Conservation (phyloP, 2,888 invertebrate genomes). For the Zhuqinia jingwanae region DNA sequence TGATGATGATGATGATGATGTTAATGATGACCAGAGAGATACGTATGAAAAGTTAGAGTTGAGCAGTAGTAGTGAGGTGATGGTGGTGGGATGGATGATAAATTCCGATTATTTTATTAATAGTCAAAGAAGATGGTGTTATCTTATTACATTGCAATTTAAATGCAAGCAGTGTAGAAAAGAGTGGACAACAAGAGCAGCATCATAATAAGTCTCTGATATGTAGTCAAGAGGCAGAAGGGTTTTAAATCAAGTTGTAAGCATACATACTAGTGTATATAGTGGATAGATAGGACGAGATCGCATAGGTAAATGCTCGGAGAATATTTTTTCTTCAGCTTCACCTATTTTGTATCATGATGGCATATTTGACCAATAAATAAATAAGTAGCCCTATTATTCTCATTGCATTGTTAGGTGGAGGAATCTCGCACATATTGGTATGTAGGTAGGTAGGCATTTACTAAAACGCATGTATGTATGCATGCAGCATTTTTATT, state of each 20-base stretch:
- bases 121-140: neutral
- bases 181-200: constrained; percentile 31
- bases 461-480: neutral
- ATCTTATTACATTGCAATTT: constrained; percentile 33
- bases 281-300: too few relatives aligned
- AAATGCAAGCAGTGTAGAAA: constrained; percentile 41
- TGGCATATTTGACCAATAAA: constrained; percentile 22
- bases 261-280: too few relatives aligned
- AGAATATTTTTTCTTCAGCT: too few relatives aligned
- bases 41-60: neutral
- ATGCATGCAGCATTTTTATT: constrained; percentile 8
- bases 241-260: neutral
- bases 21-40: too few relatives aligned
- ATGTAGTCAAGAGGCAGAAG: neutral
- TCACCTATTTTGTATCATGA: too few relatives aligned
- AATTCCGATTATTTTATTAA: neutral
- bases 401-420: neutral
- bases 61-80: neutral
- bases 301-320: too few relatives aligned
- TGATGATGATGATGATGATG: neutral
- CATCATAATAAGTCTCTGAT: constrained; percentile 21
- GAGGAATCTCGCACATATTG: neutral
- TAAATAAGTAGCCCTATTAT: constrained; percentile 31
- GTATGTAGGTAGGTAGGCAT: neutral
- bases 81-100: neutral